Evolutionary conservation across 2,113 vertebrate species (phyloP), one percentile per base, ranked within the genome.

Genomic region (Pica pica): DNA sequence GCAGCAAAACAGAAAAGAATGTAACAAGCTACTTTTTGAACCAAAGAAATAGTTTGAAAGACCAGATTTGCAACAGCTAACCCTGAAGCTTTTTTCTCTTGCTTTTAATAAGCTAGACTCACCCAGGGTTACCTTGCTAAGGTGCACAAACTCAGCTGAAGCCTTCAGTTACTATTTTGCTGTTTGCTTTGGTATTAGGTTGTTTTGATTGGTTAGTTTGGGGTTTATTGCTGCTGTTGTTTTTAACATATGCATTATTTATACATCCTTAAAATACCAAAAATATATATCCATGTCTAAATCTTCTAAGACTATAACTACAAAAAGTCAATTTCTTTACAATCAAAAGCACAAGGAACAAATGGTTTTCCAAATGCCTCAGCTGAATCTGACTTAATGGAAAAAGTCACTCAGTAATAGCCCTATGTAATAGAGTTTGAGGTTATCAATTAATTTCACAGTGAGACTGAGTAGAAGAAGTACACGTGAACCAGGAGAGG

Each of bases 161-260:
- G 12, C 10, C 37, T 81, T 65, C 22, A 24, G 37, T 22, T 9
- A 37, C 6, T 42, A 6, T 55, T 68, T 81, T 57, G 21, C 8
- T 60, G 2, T 39, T 68, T 41, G 5, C 3, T 35, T 73, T 30
- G 5, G 6, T 46, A 26, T 26, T 1, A 0, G 7, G 3, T 61
- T 60, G 4, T 30, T 73, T 31, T 16, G 2, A 52, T 77, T 35
- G 19, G 31, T 26, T 57, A 5, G 6, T n/a, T 59, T 64, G 10
- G 4, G 26, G 3, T 83, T 89, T 52, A 37, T 37, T 55, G 10
- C 18, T 53, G 9, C 4, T 50, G 6, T 13, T 50, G 14, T 52
- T 89, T 89, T 47, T 47, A 53, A 71, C 28, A 59, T 6, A 41
- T 24, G 6, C 15, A 52, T 39, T 82, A 63, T 33, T 89, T 56